Evolutionary conservation across 2,113 vertebrate genomes (phyloP).

Genomic region (Aplodontia rufa): DNA sequence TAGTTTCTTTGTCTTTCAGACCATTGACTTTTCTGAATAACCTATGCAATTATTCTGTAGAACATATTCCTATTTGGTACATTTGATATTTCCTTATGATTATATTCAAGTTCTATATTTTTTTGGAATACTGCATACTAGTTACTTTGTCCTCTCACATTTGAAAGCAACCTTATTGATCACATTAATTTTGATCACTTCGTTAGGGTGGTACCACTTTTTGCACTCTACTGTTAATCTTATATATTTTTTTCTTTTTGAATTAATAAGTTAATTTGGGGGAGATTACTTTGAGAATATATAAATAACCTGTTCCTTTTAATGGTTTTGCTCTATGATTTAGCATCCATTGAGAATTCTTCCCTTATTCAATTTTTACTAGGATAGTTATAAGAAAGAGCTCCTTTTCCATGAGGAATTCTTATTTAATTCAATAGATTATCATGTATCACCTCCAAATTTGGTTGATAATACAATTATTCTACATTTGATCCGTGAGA

Average conservation of each 20-base stretch:
- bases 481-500: background rate
- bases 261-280: background rate
- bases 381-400: background rate
- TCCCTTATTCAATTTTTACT: background rate
- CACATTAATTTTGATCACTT: background rate
- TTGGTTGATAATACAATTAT: conserved; percentile 36
- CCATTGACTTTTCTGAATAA: background rate
- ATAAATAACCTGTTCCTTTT: background rate
- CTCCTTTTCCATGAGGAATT: background rate
- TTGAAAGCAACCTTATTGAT: background rate
- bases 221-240: background rate
- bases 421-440: background rate
- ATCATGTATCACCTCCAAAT: background rate
- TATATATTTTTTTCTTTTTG: background rate
- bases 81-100: conserved; percentile 9
- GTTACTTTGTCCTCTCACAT: background rate
- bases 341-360: background rate
- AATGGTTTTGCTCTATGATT: background rate
- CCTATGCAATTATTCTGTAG: background rate
- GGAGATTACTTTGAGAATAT: background rate
- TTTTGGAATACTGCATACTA: background rate
- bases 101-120: background rate
- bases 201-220: background rate
- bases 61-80: background rate
- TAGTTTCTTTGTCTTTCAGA: background rate